A percentile compares a stretch with the other conserved stretches of the same genome.
Conservation (phyloP, 1,140 invertebrate genomes). For the Zaprionus ornatus region DNA sequence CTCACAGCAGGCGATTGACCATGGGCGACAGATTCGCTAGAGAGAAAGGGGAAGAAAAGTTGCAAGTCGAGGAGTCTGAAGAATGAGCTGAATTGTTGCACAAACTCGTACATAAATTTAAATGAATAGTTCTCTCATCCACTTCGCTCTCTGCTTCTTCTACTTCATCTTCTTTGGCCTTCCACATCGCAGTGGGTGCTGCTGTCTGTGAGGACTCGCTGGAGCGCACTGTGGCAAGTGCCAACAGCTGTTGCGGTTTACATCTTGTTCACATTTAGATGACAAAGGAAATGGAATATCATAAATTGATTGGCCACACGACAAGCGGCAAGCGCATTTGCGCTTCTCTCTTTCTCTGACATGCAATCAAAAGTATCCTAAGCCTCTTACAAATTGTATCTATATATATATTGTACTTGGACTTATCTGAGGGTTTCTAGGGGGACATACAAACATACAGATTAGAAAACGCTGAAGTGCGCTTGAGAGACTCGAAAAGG, state of each 20-base stretch:
- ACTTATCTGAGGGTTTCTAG: background rate
- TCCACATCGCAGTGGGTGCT: background rate
- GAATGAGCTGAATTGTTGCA: constrained; percentile 16
- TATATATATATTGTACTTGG: background rate
- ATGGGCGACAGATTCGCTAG: constrained; percentile 14
- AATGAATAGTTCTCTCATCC: constrained; percentile 17
- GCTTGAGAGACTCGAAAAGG: background rate
- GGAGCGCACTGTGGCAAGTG: constrained; percentile 22
- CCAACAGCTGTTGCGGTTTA: constrained; percentile 34
- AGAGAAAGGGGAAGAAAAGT: background rate
- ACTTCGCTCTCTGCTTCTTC: background rate
- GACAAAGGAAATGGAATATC: constrained; percentile 27
- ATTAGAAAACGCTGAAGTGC: background rate
- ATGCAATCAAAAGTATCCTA: background rate
- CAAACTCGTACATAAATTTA: constrained; percentile 14
- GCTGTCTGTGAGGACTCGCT: constrained; percentile 1
- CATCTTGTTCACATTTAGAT: constrained; percentile 19
- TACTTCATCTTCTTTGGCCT: too few species aligned
- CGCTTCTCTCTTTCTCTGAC: background rate
- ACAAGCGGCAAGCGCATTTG: background rate
- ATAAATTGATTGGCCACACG: constrained; percentile 20
- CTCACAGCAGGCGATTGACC: background rate
- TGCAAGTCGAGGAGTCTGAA: background rate
- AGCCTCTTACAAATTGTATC: background rate
- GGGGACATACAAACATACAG: too few species aligned